phyloP scores from a whole-genome alignment of 2,113 vertebrate genomes.

The Neodon shergylaensis region DNA sequence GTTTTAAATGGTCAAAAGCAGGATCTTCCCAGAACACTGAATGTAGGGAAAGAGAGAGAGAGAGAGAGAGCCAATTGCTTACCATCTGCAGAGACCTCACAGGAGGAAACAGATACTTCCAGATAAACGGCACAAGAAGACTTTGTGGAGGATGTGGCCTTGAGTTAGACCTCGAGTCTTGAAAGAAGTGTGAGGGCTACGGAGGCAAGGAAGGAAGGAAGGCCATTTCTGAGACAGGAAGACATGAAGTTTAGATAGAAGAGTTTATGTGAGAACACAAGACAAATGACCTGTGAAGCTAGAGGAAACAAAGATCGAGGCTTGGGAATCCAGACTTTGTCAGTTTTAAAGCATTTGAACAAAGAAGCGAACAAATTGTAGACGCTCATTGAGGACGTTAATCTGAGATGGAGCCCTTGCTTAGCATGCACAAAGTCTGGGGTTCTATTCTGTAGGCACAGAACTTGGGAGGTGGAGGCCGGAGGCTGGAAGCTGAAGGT shows the following conservation, averaged over 20 bases:
- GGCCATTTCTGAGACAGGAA: conserved; percentile 45
- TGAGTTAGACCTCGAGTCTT: conserved; percentile 36
- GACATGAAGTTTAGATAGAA: not conserved
- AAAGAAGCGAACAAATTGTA: not conserved
- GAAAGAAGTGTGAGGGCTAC: conserved; percentile 27
- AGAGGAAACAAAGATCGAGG: not conserved
- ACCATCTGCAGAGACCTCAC: not conserved
- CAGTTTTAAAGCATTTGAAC: not conserved
- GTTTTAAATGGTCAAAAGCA: not conserved
- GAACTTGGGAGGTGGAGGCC: not conserved
- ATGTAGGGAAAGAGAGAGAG: not conserved
- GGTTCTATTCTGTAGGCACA: too few species aligned
- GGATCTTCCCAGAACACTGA: not conserved
- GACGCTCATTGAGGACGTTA: not conserved
- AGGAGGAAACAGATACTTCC: conserved; percentile 20
- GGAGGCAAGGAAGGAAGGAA: conserved; percentile 65
- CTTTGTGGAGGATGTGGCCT: conserved; percentile 40
- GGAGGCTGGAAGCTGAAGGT: not conserved
- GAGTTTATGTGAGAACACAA: conserved; percentile 8
- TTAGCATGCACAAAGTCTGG: not conserved
- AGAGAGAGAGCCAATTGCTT: conserved; percentile 9
- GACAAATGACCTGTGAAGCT: not conserved
- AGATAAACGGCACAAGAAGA: conserved; percentile 12
- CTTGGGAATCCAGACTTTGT: not conserved
- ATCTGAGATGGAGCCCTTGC: not conserved